Base-by-base conservation (phyloP, 2,888 invertebrate genomes). In the Phyllotreta cruciferae region DNA sequence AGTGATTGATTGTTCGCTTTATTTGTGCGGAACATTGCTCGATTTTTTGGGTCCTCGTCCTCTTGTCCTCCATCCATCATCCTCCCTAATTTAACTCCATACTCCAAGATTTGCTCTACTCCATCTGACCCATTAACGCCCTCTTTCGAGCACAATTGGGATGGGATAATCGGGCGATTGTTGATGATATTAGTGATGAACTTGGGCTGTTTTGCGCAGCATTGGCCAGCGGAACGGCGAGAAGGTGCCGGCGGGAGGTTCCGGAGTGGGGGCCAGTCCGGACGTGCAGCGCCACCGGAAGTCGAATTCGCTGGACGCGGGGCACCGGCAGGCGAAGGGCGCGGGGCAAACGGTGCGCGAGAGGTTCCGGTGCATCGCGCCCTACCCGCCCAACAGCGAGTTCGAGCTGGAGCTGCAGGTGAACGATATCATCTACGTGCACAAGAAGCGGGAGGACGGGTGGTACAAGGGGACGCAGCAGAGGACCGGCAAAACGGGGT, bases 381-480 rank as follows among this genome's bases (percentile, higher is more conserved):
- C 96, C 6, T 96, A 96, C 84, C 96, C 96, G 8, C 94, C 96
- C 0, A 96, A 96, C 81, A 94, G 94, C 66, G 95, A 95, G 71
- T 92, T 93, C 78, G 96, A 97, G 80, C 80, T 97, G 71, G 96
- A 95, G 77, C 82, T 97, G 49, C 91, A 92, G 71, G 89, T 95
- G 42, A 94, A 95, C 66, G 96, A 96, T 77, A 90, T 96, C 60
- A 94, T 96, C 70, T 89, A 93, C 73, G 96, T 96, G 13, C 92
- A 93, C 75, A 92, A 92, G 75, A 96, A 96, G 78, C 88, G 95
- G 56, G 95, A 95, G 56, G 96, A 96, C 77, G 96, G 96, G 52
- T 96, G 96, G 96, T 96, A 92, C 82, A 95, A 95, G 79, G 96
- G 96, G 13, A 95, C 94, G 0, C 87, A 93, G 71, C 91, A 93